Conservation (phyloP, 2,888 invertebrate species). For the Zygogramma bicolorata region DNA sequence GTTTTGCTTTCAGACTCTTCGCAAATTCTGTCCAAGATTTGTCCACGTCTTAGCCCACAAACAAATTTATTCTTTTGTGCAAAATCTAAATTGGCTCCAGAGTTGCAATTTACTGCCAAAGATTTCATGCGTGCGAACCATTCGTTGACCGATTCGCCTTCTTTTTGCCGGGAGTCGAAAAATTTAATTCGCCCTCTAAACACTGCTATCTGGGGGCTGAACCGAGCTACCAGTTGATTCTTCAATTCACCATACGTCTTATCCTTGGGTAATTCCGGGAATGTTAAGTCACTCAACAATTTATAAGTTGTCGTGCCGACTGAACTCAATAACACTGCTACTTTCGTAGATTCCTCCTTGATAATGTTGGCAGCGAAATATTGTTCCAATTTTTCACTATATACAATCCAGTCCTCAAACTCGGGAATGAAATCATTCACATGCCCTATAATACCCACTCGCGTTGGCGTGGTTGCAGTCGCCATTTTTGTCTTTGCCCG, state of each 20-base stretch:
- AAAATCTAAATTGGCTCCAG: slow-evolving; percentile 32
- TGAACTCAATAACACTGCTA: slow-evolving; percentile 42
- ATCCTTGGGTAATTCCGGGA: slow-evolving; percentile 45
- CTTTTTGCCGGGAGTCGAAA: no score
- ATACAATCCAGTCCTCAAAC: slow-evolving; percentile 28
- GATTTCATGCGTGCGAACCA: slow-evolving; percentile 46
- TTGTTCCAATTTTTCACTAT: slow-evolving; percentile 28
- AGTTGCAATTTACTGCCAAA: no score
- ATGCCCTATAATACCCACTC: not conserved
- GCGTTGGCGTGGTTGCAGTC: not conserved
- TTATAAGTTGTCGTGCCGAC: slow-evolving; percentile 42
- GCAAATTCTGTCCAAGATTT: slow-evolving; percentile 42
- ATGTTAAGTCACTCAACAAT: slow-evolving; percentile 39
- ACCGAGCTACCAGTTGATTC: no score
- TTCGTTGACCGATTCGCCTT: no score
- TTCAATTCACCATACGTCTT: not conserved
- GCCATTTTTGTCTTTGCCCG: not conserved
- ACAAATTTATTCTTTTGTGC: slow-evolving; percentile 43
- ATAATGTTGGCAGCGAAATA: slow-evolving; percentile 28
- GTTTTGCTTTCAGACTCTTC: slow-evolving; percentile 31
- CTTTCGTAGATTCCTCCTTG: slow-evolving; percentile 7
- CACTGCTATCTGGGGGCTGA: no score
- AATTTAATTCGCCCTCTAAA: no score
- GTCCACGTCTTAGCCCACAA: slow-evolving; percentile 26
- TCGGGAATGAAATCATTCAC: slow-evolving; percentile 7